phyloP scores from a whole-genome alignment of 2,797 vertebrate species.

The Crypturellus tataupa region DNA sequence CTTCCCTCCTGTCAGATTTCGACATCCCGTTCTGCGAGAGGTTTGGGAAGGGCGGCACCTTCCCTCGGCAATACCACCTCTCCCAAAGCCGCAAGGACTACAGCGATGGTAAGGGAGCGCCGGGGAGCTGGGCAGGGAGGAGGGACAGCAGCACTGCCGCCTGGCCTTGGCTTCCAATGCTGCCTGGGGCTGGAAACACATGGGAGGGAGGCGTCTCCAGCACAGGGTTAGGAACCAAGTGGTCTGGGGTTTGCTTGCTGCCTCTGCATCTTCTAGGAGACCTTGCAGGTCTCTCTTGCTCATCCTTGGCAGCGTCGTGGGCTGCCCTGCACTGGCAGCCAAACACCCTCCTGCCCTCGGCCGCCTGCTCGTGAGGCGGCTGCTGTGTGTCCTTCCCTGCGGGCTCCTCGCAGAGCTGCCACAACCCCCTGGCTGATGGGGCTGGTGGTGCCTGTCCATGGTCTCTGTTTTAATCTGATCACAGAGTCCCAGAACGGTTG shows the following conservation, averaged over 20 bases:
- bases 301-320: not conserved
- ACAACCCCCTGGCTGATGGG: not conserved
- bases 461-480: not conserved
- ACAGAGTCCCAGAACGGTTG: no score
- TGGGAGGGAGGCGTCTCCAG: not conserved
- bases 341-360: not conserved
- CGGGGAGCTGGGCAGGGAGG: rapidly evolving
- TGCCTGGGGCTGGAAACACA: not conserved
- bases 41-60: constrained; percentile 92
- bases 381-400: constrained; percentile 5
- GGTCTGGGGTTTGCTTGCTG: not conserved
- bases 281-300: not conserved
- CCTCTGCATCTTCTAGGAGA: not conserved
- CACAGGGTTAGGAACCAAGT: not conserved
- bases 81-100: constrained; percentile 92
- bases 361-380: not conserved
- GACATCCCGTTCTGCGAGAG: constrained; percentile 78
- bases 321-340: not conserved
- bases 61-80: constrained; percentile 91
- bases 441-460: not conserved
- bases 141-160: rapidly evolving
- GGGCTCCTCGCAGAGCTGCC: not conserved
- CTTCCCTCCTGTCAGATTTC: constrained; percentile 66
- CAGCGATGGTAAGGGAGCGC: constrained; percentile 85
- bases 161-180: not conserved